Percentiles rank a stretch among this genome's conserved stretches.
Evolutionary conservation across 2,113 vertebrate species (phyloP).

Genomic region (Caretta caretta): DNA sequence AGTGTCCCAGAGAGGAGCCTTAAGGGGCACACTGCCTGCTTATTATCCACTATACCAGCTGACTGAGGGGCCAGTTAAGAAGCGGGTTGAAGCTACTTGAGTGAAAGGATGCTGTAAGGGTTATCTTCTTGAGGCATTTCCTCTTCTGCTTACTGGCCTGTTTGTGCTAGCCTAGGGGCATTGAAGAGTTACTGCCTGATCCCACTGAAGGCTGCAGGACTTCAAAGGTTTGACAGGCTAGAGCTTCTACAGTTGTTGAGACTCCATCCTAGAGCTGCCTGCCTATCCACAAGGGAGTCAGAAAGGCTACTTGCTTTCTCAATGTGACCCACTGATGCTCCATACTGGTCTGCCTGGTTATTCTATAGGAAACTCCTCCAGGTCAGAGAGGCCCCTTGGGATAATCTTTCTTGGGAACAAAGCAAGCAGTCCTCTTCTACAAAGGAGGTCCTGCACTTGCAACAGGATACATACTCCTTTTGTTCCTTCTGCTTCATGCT

Average conservation of each 20-base stretch:
- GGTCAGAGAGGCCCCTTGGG: background rate
- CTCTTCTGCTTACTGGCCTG: background rate
- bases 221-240: background rate
- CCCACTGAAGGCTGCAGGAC: background rate
- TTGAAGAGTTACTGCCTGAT: background rate
- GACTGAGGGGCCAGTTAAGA: background rate
- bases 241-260: background rate
- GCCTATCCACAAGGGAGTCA: background rate
- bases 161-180: background rate
- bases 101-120: background rate
- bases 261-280: background rate
- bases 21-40: background rate
- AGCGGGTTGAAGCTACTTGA: background rate
- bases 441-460: background rate
- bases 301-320: background rate
- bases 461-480: background rate
- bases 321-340: background rate
- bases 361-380: background rate
- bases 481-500: background rate
- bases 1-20: background rate
- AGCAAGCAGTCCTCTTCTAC: background rate
- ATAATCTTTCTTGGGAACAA: background rate
- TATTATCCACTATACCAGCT: background rate
- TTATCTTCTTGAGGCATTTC: background rate
- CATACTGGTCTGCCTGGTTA: background rate